Conservation (phyloP, 2,888 invertebrate genomes). For the Sinhomidia bicolor region DNA sequence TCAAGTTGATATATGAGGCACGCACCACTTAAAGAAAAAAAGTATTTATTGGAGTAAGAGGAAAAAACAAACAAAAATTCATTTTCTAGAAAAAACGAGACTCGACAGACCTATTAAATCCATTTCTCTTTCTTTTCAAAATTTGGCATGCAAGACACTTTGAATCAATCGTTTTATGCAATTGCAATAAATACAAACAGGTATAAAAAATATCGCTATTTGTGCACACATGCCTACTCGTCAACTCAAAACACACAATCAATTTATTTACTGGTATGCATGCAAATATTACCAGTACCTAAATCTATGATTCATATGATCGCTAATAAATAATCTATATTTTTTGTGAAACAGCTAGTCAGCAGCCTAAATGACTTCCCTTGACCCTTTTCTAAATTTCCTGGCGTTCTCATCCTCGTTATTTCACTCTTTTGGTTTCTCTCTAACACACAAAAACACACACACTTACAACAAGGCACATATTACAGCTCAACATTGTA, state of each 20-base stretch:
- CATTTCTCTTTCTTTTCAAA: background rate
- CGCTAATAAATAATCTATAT: background rate
- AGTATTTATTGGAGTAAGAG: background rate
- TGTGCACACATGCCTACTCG: too few relatives aligned
- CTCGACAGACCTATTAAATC: background rate
- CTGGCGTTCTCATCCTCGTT: slow-evolving; percentile 41
- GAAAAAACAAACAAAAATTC: background rate
- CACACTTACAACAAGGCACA: background rate
- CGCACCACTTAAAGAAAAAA: background rate
- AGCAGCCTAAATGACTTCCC: slow-evolving; percentile 57
- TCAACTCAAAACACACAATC: background rate
- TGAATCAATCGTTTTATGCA: background rate
- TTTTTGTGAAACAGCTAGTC: background rate
- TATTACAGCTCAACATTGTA: background rate
- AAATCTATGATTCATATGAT: background rate
- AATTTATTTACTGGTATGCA: background rate
- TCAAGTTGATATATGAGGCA: background rate
- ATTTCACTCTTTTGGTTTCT: background rate
- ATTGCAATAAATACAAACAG: background rate
- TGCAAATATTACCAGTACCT: background rate
- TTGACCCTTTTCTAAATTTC: slow-evolving; percentile 64
- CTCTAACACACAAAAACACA: background rate
- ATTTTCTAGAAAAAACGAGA: background rate
- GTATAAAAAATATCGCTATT: background rate
- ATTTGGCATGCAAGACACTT: background rate